These are phyloP conservation scores for Phallusia fumigata DNA, from an alignment of 23 tunicate genomes.

Conservation along the genomic window DNA sequence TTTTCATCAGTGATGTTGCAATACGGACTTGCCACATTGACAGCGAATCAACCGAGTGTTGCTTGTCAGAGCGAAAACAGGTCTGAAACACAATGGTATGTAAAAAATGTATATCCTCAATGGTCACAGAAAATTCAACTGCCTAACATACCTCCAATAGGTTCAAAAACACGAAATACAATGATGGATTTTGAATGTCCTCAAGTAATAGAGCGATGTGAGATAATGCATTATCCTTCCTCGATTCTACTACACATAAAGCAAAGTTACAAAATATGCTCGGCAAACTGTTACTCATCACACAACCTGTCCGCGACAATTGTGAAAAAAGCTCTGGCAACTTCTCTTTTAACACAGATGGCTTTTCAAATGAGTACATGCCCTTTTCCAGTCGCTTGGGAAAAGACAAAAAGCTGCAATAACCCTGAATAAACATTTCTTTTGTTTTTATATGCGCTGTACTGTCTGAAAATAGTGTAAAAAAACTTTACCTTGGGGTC, in stretches of 20 bases:
- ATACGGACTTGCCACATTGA: slow-evolving; percentile 39
- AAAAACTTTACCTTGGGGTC: slow-evolving; percentile 65
- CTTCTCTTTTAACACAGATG: slow-evolving; percentile 16
- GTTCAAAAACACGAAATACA: slow-evolving; percentile 22
- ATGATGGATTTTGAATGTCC: slow-evolving; percentile 16
- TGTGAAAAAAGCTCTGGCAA: slow-evolving; percentile 1
- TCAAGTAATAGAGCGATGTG: slow-evolving; percentile 26
- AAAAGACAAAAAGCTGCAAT: slow-evolving; percentile 36
- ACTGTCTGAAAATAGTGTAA: not conserved
- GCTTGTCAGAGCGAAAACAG: slow-evolving; percentile 11
- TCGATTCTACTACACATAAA: not conserved
- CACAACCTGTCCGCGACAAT: slow-evolving; percentile 11
- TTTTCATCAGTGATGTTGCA: not conserved
- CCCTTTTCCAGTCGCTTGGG: slow-evolving; percentile 3
- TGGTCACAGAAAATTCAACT: not conserved
- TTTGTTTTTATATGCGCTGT: not conserved
- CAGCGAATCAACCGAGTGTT: not conserved
- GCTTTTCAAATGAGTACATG: not conserved
- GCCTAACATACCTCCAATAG: slow-evolving; percentile 28
- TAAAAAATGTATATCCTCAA: not conserved
- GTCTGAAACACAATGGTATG: slow-evolving; percentile 18
- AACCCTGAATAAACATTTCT: no score
- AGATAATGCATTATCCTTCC: slow-evolving; percentile 7
- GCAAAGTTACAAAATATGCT: not conserved
- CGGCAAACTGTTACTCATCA: not conserved